A percentile compares a stretch with the other conserved stretches of the same genome.
Evolutionary conservation across 2,113 vertebrate genomes (phyloP).

Genomic region (Chaetops frenatus): DNA sequence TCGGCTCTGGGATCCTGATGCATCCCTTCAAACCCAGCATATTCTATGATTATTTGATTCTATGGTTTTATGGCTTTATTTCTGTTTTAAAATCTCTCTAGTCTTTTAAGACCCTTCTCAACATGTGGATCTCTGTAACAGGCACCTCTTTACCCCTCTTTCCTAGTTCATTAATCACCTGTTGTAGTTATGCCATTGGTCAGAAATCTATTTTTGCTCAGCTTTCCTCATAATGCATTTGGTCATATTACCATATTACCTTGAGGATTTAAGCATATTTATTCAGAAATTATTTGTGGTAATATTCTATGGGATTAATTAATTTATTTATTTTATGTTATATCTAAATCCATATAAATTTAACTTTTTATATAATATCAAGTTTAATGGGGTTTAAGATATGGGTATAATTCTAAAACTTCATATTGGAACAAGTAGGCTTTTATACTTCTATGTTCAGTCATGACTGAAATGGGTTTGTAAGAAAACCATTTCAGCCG

Average conservation of each 20-base stretch:
- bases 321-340: not conserved
- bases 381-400: not conserved
- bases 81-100: not conserved
- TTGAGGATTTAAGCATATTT: not conserved
- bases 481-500: not conserved
- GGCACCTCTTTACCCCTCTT: not conserved
- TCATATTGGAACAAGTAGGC: not conserved
- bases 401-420: not conserved
- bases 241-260: not conserved
- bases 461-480: not conserved
- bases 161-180: not conserved
- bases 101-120: not conserved
- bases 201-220: not conserved
- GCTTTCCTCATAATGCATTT: not conserved
- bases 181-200: not conserved
- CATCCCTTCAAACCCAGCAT: rapidly evolving
- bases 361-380: not conserved
- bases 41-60: not conserved
- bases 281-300: not conserved
- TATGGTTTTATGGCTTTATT: not conserved
- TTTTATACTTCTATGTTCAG: not conserved
- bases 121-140: not conserved
- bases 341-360: not conserved
- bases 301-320: not conserved
- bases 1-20: not conserved